These are phyloP conservation scores for Ceyx melanurus DNA, from an alignment of 2,113 vertebrate genomes.

Conservation along the genomic window DNA sequence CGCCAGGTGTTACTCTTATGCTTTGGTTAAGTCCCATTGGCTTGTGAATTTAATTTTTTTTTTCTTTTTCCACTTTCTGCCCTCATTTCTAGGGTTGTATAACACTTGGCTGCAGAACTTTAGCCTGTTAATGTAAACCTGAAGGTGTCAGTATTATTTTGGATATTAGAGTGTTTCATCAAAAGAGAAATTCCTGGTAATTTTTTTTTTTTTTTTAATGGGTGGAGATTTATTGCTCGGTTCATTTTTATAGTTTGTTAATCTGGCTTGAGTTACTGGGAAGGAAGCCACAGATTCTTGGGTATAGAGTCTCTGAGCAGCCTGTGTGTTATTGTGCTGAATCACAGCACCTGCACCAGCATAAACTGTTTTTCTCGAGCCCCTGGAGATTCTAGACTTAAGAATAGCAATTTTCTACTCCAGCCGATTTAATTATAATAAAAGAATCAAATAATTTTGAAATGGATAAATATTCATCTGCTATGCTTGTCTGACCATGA, in stretches of 20 bases:
- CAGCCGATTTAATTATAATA: neutral
- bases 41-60: neutral
- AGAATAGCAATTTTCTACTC: neutral
- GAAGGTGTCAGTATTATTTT: constrained; percentile 5
- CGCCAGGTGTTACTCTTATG: neutral
- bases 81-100: neutral
- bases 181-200: constrained; percentile 29
- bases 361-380: neutral
- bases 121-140: neutral
- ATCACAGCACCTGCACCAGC: constrained; percentile 36
- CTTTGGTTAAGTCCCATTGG: neutral
- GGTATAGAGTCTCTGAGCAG: neutral
- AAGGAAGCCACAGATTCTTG: neutral
- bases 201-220: neutral
- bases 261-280: constrained; percentile 21
- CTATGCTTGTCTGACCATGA: neutral
- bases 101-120: neutral
- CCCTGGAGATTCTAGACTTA: neutral
- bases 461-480: neutral
- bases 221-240: constrained; percentile 7
- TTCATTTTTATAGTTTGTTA: constrained; percentile 45
- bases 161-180: neutral
- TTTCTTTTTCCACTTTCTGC: neutral
- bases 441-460: neutral
- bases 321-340: constrained; percentile 8